Conservation (phyloP, 2,888 invertebrate genomes). For the Hyles lineata region DNA sequence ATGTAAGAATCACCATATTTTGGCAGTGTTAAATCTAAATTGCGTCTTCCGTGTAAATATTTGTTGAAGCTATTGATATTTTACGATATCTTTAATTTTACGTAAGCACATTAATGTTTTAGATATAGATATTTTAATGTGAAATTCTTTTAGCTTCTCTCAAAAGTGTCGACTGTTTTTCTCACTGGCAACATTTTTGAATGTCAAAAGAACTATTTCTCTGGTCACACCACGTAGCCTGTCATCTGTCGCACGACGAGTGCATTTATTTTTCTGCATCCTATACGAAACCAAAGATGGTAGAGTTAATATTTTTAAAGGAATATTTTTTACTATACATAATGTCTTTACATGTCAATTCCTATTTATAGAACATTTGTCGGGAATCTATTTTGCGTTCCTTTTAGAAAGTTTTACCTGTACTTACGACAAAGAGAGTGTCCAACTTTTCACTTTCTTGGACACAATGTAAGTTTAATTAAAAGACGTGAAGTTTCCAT, state of each 20-base stretch:
- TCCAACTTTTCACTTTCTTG: conserved; percentile 3
- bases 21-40: conserved; percentile 38
- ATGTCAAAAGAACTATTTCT: not conserved
- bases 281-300: conserved; percentile 29
- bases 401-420: conserved; percentile 24
- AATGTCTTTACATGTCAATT: conserved; percentile 24
- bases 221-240: not conserved
- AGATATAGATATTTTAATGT: conserved; percentile 6
- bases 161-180: conserved; percentile 9
- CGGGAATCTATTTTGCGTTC: conserved; percentile 12
- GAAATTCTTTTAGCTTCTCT: conserved; percentile 10
- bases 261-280: conserved; percentile 30
- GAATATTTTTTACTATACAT: conserved; percentile 19
- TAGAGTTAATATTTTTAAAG: conserved; percentile 29
- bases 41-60: conserved; percentile 55
- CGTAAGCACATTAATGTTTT: conserved; percentile 12
- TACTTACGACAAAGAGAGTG: conserved; percentile 11
- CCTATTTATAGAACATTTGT: conserved; percentile 26
- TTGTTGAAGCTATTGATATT: conserved; percentile 37
- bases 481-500: conserved; percentile 21
- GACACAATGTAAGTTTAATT: conserved; percentile 8
- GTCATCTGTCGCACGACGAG: conserved; percentile 12
- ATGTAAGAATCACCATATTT: not conserved
- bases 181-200: conserved; percentile 2
- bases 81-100: conserved; percentile 12